A percentile compares a stretch with the other conserved stretches of the same genome.
Evolutionary conservation across 2,113 vertebrate genomes (phyloP).

Genomic region (Neogobius melanostomus): DNA sequence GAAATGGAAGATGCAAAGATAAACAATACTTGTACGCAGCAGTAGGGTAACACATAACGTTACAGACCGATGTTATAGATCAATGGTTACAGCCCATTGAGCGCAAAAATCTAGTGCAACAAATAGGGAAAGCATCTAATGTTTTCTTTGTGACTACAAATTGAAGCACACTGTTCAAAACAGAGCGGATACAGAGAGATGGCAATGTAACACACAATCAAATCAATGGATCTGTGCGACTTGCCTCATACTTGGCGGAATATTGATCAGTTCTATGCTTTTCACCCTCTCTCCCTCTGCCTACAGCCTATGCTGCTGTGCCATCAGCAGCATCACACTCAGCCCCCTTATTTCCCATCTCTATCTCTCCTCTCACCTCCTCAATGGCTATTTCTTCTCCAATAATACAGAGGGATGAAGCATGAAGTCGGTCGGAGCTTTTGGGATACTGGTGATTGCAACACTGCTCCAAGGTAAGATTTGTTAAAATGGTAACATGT

Average conservation of each 20-base stretch:
- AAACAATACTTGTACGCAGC: no score
- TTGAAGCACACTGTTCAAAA: not conserved
- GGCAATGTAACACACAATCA: not conserved
- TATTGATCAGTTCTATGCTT: slow-evolving; percentile 44
- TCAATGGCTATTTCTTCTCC: slow-evolving; percentile 18
- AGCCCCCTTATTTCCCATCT: slow-evolving; percentile 28
- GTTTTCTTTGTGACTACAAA: no score
- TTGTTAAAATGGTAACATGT: slow-evolving; percentile 16
- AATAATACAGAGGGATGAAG: slow-evolving; percentile 58
- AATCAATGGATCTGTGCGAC: not conserved
- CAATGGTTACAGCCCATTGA: no score
- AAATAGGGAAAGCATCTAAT: no score
- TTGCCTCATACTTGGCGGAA: slow-evolving; percentile 30
- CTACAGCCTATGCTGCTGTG: slow-evolving; percentile 22
- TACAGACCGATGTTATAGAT: no score
- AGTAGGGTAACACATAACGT: no score
- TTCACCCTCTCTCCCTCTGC: slow-evolving; percentile 38
- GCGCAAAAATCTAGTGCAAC: no score
- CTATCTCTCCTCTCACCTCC: slow-evolving; percentile 25
- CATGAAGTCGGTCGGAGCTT: slow-evolving; percentile 62
- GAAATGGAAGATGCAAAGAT: not conserved
- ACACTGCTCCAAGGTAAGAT: slow-evolving; percentile 65
- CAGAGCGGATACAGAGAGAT: not conserved
- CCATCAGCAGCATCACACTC: slow-evolving; percentile 28
- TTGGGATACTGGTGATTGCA: slow-evolving; percentile 59